These are phyloP conservation scores for Drosophila lacicola DNA, from an alignment of 2,888 invertebrate genomes.

Conservation along the genomic window DNA sequence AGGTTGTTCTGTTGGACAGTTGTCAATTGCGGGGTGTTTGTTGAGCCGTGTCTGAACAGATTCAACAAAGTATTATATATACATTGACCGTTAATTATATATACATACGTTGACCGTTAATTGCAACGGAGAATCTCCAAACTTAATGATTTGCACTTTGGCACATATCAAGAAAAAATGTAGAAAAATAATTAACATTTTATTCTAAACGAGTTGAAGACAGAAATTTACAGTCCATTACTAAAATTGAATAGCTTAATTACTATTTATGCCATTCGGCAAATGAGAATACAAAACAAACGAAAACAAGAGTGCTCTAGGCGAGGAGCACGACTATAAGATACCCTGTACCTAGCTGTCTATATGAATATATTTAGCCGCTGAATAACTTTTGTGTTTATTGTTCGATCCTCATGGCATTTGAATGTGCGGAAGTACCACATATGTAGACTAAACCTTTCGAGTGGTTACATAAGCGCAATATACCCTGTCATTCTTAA, in stretches of 20 bases:
- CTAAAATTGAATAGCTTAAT: conserved; percentile 63
- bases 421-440: no score
- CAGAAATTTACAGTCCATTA: conserved; percentile 46
- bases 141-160: conserved; percentile 29
- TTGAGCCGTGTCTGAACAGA: conserved; percentile 18
- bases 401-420: no score
- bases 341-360: not conserved
- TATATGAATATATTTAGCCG: no score
- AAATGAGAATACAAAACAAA: conserved; percentile 43
- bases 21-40: conserved; percentile 1
- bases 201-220: conserved; percentile 30
- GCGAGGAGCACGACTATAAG: not conserved
- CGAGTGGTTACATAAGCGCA: not conserved
- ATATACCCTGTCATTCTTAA: not conserved
- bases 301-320: not conserved
- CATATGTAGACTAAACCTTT: no score
- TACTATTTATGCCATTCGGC: conserved; percentile 41
- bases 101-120: not conserved
- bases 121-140: conserved; percentile 13
- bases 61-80: not conserved
- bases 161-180: conserved; percentile 1
- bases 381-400: no score
- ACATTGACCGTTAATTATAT: conserved; percentile 5
- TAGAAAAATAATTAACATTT: conserved; percentile 9
- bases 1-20: conserved; percentile 15